Evolutionary conservation across 1,140 invertebrate species (phyloP).

Genomic region (Paramacrobiotus metropolitanus): DNA sequence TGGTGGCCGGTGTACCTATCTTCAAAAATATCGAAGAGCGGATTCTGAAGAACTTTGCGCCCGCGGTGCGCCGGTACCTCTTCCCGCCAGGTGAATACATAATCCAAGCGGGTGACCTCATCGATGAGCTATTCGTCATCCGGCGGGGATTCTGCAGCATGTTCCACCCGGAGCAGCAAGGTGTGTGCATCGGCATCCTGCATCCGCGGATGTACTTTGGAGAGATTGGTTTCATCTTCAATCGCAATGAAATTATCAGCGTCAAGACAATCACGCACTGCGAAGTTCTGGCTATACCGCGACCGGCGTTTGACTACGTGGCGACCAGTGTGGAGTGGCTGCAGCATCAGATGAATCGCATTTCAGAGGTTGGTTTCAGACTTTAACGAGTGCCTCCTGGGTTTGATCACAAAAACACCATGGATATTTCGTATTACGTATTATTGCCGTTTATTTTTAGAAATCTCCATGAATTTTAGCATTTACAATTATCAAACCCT

Average conservation of each 20-base stretch:
- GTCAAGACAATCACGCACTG: slow-evolving; percentile 2
- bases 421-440: too few species aligned
- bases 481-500: too few species aligned
- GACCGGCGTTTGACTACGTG: background rate
- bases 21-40: background rate
- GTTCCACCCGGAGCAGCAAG: background rate
- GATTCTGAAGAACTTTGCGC: background rate
- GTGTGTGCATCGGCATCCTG: background rate
- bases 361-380: too few species aligned
- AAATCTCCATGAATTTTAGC: too few species aligned
- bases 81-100: background rate
- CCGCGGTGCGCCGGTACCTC: background rate
- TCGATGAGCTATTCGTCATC: background rate
- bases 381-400: too few species aligned
- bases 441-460: too few species aligned
- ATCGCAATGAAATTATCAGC: background rate
- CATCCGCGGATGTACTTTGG: background rate
- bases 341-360: background rate
- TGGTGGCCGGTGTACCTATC: slow-evolving; percentile 3
- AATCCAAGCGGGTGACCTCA: background rate
- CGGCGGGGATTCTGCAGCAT: background rate
- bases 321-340: background rate
- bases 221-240: background rate
- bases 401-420: too few species aligned
- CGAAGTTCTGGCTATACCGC: background rate